Evolutionary conservation across 2,888 invertebrate genomes (phyloP).

Genomic region (Meiosimyza decipiens): DNA sequence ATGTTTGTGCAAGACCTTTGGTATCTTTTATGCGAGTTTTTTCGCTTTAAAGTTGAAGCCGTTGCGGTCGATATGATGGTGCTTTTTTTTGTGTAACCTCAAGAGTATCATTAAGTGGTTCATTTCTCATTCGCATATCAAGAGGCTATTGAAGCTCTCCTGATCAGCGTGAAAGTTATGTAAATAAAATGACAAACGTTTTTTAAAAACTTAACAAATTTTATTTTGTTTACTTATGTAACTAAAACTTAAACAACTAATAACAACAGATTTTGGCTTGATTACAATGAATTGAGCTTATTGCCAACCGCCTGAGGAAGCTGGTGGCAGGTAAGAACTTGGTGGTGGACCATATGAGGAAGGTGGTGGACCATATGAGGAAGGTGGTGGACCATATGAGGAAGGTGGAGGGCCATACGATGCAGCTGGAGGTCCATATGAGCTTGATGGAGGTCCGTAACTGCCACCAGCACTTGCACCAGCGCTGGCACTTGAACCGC

Average conservation of each 20-base stretch:
- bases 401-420: conserved; percentile 26
- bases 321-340: conserved; percentile 26
- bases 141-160: not conserved
- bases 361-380: conserved; percentile 15
- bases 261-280: conserved; percentile 42
- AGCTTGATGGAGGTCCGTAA: conserved; percentile 24
- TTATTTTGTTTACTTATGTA: conserved; percentile 33
- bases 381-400: conserved; percentile 24
- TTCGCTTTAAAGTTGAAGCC: not conserved
- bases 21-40: not conserved
- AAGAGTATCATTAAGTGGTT: not conserved
- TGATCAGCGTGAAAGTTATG: conserved; percentile 17
- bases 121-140: not conserved
- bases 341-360: conserved; percentile 21
- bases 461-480: conserved; percentile 23
- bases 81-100: not conserved
- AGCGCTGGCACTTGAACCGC: conserved; percentile 20
- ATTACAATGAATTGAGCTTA: conserved; percentile 29
- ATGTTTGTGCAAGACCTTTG: not conserved
- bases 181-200: conserved; percentile 14
- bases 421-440: conserved; percentile 24
- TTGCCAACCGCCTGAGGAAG: conserved; percentile 34
- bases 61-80: not conserved
- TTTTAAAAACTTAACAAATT: conserved; percentile 19
- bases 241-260: conserved; percentile 43